Base-by-base conservation (phyloP, 2,888 invertebrate genomes). In the Xylocampa areola region DNA sequence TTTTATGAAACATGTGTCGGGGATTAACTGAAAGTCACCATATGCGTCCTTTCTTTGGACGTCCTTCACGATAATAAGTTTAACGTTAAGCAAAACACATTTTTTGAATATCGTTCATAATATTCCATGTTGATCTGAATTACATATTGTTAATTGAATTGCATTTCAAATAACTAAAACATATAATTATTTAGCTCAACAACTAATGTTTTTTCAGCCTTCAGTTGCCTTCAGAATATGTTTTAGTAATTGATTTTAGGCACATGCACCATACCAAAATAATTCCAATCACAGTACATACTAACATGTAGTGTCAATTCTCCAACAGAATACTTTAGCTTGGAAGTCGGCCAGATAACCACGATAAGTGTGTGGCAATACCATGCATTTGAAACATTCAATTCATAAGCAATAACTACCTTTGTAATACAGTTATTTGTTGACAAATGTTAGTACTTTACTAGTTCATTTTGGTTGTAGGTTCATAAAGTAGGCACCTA, bases 271-370 rank as follows among this genome's bases (percentile, higher is more conserved):
- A n/a, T 21, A 29, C 13, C 13, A n/a, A 30, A 16, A 55, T 47
- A 41, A 35, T 57, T 60, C 49, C 53, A 58, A 72, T 69, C 61
- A 69, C 52, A 66, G 72, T 73, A 74, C 80, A 76, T 78, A n/a
- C n/a, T n/a, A 77, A 77, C 75, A 73, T 65, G 51, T 50, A 60
- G 62, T 76, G 80, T 79, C 72, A 77, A 78, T 79, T 76, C 63
- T 55, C 67, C 58, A 76, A 79, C 73, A 73, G 63, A 67, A 76
- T 69, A 81, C 78, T 79, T 84, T 71, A 69, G 58, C 59, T 88
- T 89, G 89, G 88, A 87, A 69, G 58, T 27, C 52, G 45, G 87
- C 89, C 90, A 90, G 80, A 76, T 75, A 71, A 77, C 81, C 82
- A 80, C 63, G 70, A 76, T 76, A 76, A 49, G 37, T 49, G 59